Evolutionary conservation across 2,888 invertebrate genomes (phyloP), one percentile per base, ranked within the genome.

Genomic region (Octonoba sinensis): DNA sequence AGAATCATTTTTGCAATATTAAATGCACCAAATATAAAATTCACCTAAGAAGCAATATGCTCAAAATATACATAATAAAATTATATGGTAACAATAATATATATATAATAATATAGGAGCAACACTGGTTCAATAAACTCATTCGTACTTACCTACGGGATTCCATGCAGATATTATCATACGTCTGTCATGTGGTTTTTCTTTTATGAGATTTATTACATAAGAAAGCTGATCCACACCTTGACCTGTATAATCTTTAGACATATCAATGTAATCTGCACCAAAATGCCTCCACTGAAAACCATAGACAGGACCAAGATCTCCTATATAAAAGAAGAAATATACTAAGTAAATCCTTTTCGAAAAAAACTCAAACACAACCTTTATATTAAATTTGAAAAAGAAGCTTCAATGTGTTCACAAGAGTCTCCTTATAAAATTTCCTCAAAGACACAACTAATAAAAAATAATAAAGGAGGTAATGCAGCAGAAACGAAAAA

Each of bases 271-370:
- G 88, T 99, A 99, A 86, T 94, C 90, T 0, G 98, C 97, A 20
- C 99, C 99, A 90, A 93, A 97, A 88, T 99, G 97, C 78, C 98
- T 92, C 99, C 99, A 99, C 88, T 99, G 99, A 87, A 99, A 99
- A 0, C 98, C 99, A 90, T 99, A 99, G 1, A 99, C 93, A 0
- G 99, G 99, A 0, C 98, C 98, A 60, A 99, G 91, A 89, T 99
- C 99, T 77, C 97, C 93, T 93, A 85, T 13, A 85, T n/a, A 47
- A 22, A 1, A 69, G n/a, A 20, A 24, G 85, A 65, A 56, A 22
- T 12, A 65, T 1, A 12, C 15, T 22, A 22, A 24, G 6, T 22
- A 59, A n/a, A n/a, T n/a, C 13, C 59, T 22, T 59, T 36, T n/a
- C 13, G 20, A 54, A 13, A 15, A n/a, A n/a, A 18, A 6, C 16